A percentile compares a stretch with the other conserved stretches of the same genome.
These are phyloP conservation scores for Mobula hypostoma DNA, from an alignment of 2,113 vertebrate species.

Conservation along the genomic window DNA sequence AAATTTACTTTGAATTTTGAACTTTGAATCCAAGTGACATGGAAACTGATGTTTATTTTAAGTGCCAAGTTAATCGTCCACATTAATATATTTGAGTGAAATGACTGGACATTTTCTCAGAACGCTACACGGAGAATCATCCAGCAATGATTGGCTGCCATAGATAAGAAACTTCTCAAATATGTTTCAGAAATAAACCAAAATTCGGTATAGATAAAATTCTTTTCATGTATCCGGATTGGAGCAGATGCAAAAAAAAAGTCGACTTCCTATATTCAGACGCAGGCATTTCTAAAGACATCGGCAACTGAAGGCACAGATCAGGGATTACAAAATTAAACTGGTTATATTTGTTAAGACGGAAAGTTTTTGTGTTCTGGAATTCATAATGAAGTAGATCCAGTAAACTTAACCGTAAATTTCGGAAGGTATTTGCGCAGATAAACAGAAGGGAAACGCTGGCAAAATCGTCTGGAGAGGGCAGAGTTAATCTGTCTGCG, in stretches of 20 bases:
- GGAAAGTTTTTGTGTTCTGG: too few species aligned
- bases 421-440: background rate
- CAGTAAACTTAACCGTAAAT: background rate
- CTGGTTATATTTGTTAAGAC: background rate
- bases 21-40: background rate
- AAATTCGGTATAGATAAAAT: background rate
- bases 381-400: too few species aligned
- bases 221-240: background rate
- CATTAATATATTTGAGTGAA: background rate
- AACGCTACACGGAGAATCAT: background rate
- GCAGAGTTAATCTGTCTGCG: too few species aligned
- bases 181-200: background rate
- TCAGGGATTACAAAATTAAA: background rate
- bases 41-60: background rate
- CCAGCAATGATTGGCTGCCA: background rate
- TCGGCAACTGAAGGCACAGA: background rate
- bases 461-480: too few species aligned
- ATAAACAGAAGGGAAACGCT: background rate
- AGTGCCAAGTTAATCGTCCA: background rate
- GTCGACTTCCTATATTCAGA: background rate
- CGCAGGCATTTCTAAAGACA: background rate
- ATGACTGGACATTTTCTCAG: background rate
- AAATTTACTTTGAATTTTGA: background rate
- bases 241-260: background rate
- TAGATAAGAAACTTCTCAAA: background rate